Percentiles rank a stretch among this genome's conserved stretches.
Evolutionary conservation across 2,888 invertebrate genomes (phyloP).

Genomic region (Cerastoderma edule): DNA sequence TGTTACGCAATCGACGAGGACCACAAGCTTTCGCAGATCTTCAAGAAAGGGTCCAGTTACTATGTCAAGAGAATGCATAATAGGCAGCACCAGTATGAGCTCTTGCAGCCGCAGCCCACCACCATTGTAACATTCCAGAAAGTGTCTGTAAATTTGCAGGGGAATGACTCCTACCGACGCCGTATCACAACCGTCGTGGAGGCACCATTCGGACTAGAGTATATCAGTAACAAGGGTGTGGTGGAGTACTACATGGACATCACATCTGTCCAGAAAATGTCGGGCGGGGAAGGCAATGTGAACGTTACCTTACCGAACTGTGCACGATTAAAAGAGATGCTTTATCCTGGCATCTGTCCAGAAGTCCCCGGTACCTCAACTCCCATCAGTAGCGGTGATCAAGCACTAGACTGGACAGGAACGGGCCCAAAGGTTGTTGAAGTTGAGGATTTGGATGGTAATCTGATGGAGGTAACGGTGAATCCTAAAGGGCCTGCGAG

Average conservation of each 20-base stretch:
- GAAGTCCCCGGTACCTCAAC: constrained; percentile 4
- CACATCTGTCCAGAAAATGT: background rate
- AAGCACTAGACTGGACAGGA: too few relatives aligned
- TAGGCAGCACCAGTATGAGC: background rate
- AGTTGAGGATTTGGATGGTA: background rate
- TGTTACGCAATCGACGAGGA: background rate
- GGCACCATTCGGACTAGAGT: background rate
- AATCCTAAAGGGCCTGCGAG: background rate
- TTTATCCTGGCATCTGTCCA: constrained; percentile 7
- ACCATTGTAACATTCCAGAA: constrained; percentile 1
- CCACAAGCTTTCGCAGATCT: background rate
- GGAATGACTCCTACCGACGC: constrained; percentile 4
- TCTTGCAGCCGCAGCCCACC: constrained; percentile 7
- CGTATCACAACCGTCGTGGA: background rate
- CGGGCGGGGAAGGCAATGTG: background rate
- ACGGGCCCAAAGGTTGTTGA: too few relatives aligned
- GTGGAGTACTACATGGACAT: constrained; percentile 22
- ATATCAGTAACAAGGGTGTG: background rate
- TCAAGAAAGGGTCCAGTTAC: constrained; percentile 5
- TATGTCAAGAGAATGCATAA: background rate
- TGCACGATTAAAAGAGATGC: constrained; percentile 8
- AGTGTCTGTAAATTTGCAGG: background rate
- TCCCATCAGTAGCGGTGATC: too few relatives aligned
- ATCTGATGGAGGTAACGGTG: background rate
- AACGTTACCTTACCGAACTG: constrained; percentile 17